Evolutionary conservation across 2,113 vertebrate genomes (phyloP), one percentile per base, ranked within the genome.

Genomic region (Anoplopoma fimbria): DNA sequence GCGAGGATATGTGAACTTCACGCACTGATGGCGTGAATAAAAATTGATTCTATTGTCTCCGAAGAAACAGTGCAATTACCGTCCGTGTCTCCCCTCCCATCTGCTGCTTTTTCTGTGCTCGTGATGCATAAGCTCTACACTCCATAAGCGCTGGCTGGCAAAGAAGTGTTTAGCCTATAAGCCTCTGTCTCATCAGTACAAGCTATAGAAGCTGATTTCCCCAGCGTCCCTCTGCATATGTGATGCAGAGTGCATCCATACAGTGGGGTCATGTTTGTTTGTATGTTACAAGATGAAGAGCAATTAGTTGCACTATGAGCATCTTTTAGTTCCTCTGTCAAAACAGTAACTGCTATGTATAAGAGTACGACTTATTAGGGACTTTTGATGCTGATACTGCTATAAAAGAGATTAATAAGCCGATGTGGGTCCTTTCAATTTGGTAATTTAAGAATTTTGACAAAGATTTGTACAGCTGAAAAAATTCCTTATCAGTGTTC

Each of bases 41-140:
- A 85, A 85, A 76, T 27, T 19, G 47, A 75, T 72, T 79, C 36
- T 55, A 65, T 76, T 86, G 87, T 86, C 72, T 75, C 77, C 45
- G 15, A 84, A 83, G 78, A 79, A 87, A 68, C 45, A 79, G 69
- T 70, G 69, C 68, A 88, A 79, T 89, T 88, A 87, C 88, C 72
- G 36, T 84, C 53, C 0, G 4, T 60, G 75, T 78, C 65, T 67
- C 33, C 33, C 68, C 25, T 63, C 61, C 83, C 81, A 83, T 89
- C 68, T 84, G 74, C 77, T 63, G 74, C 5, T 34, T 80, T 57
- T 6, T 85, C 75, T 80, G 71, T 85, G 69, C 70, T 75, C 61
- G 6, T 47, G 68, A 73, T 83, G 79, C 75, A 25, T 49, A 58
- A 42, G 84, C 87, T 79, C 55, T 45, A 63, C 49, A 38, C 42